A percentile compares a stretch with the other conserved stretches of the same genome.
Evolutionary conservation across 1,140 invertebrate species (phyloP).

Genomic region (Procambarus virginalis): DNA sequence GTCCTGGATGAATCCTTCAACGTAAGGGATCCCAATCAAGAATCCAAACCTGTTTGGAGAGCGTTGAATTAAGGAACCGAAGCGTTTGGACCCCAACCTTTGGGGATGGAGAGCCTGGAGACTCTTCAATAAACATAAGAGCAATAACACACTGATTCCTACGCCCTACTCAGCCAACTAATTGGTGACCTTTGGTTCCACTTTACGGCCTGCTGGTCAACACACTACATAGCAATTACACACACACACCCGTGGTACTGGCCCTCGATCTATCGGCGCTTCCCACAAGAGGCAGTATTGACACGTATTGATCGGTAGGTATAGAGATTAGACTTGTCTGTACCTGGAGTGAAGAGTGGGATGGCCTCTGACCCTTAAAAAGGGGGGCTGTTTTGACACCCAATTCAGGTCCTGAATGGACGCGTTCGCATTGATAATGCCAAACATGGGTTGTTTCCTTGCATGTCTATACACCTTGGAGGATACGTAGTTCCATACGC

Average conservation of each 20-base stretch:
- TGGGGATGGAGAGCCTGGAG: too few species aligned
- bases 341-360: not conserved
- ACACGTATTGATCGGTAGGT: not conserved
- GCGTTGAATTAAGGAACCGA: too few species aligned
- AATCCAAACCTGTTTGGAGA: too few species aligned
- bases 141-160: too few species aligned
- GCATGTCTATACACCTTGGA: too few species aligned
- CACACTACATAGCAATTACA: not conserved
- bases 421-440: not conserved
- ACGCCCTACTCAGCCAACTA: not conserved
- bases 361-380: not conserved
- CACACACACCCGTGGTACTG: not conserved
- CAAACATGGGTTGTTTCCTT: not conserved
- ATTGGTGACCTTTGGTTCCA: not conserved
- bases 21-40: too few species aligned
- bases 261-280: not conserved
- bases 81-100: too few species aligned
- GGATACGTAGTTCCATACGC: too few species aligned
- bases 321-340: not conserved
- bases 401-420: not conserved
- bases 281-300: not conserved
- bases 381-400: not conserved
- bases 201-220: not conserved
- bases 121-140: too few species aligned
- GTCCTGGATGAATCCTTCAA: too few species aligned